Evolutionary conservation across 2,888 invertebrate genomes (phyloP).

Genomic region (Microdon myrmicae): DNA sequence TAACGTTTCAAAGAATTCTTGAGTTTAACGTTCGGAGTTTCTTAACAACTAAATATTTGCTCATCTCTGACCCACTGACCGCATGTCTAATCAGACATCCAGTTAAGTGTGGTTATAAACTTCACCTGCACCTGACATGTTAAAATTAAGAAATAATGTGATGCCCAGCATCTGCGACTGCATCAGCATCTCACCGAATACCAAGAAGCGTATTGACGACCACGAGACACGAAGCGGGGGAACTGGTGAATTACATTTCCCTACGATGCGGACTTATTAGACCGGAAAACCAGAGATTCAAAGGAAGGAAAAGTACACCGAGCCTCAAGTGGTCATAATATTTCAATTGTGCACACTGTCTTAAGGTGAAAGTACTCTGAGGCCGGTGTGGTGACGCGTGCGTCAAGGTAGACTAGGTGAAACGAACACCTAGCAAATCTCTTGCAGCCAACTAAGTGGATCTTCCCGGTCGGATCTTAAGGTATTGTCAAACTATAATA

Average conservation of each 20-base stretch:
- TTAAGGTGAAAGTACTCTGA: conserved; percentile 43
- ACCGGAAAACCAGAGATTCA: conserved; percentile 47
- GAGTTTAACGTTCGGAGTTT: no score
- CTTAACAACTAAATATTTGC: no score
- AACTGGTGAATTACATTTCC: conserved; percentile 29
- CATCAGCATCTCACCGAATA: conserved; percentile 17
- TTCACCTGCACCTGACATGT: no score
- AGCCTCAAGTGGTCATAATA: conserved; percentile 20
- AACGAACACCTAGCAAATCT: no score
- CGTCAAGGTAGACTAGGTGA: not conserved
- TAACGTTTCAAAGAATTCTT: no score
- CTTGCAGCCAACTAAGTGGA: no score
- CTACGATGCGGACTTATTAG: conserved; percentile 36
- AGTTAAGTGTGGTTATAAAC: no score
- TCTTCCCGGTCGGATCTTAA: no score
- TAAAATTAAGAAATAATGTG: no score
- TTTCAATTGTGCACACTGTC: conserved; percentile 31
- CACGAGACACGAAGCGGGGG: conserved; percentile 3
- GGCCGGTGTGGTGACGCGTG: not conserved
- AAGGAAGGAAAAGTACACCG: conserved; percentile 19
- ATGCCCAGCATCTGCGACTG: no score
- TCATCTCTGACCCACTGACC: conserved; percentile 11
- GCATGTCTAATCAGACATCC: conserved; percentile 2
- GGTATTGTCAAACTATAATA: no score
- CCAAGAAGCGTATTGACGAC: conserved; percentile 1